Evolutionary conservation across 2,888 invertebrate species (phyloP).

Genomic region (Fragum fragum): DNA sequence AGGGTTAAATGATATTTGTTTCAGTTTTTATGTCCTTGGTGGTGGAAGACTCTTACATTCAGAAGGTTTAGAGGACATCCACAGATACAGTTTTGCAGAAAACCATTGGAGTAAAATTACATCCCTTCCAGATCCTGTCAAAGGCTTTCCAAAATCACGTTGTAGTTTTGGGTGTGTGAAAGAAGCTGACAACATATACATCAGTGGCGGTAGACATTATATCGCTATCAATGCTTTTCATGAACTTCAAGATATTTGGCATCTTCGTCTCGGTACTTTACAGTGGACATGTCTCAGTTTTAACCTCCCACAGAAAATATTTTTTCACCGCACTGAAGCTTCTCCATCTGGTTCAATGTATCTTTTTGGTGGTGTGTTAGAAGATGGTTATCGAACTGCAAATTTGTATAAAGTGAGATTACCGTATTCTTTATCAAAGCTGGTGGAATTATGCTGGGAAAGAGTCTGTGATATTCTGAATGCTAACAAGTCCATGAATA

Average conservation of each 20-base stretch:
- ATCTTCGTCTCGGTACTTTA: constrained; percentile 91
- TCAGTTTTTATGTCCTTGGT: constrained; percentile 40
- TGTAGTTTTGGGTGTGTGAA: constrained; percentile 56
- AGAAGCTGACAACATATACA: constrained; percentile 89
- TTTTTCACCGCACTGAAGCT: constrained; percentile 95
- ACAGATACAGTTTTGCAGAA: constrained; percentile 34
- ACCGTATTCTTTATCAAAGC: constrained; percentile 93
- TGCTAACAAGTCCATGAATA: not conserved
- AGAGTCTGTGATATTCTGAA: constrained; percentile 88
- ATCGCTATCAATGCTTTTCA: constrained; percentile 88
- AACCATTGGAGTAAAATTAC: constrained; percentile 50
- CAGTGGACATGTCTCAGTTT: constrained; percentile 93
- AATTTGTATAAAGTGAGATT: constrained; percentile 91
- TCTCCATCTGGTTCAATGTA: constrained; percentile 87
- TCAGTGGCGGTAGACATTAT: constrained; percentile 91
- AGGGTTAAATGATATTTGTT: too few species aligned
- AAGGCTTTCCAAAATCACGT: constrained; percentile 54
- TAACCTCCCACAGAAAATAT: constrained; percentile 91
- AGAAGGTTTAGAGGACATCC: constrained; percentile 39
- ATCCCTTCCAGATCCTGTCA: constrained; percentile 41
- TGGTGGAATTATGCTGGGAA: constrained; percentile 96
- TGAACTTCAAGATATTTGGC: constrained; percentile 91
- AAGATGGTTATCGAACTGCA: constrained; percentile 89
- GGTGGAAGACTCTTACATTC: constrained; percentile 41
- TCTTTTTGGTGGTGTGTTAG: constrained; percentile 85